Conservation (phyloP, 2,888 invertebrate genomes). For the Eupelmus urozonus region DNA sequence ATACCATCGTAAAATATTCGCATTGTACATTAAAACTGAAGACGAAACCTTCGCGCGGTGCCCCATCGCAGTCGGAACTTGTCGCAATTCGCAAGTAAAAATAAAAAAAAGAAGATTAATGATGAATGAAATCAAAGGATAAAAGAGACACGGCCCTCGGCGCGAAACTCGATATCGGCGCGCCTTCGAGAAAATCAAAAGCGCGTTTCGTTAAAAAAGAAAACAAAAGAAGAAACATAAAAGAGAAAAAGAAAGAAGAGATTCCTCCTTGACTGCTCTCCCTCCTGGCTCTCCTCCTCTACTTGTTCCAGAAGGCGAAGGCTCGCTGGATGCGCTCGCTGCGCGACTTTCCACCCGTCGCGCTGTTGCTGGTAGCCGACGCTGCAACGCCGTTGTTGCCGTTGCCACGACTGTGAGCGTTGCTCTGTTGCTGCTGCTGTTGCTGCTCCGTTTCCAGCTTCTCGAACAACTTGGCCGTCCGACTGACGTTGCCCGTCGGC, state of each 20-base stretch:
- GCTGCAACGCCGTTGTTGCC: slow-evolving; percentile 16
- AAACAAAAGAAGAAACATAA: slow-evolving; percentile 14
- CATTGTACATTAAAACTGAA: slow-evolving; percentile 19
- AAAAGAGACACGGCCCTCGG: slow-evolving; percentile 1
- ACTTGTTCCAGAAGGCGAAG: slow-evolving; percentile 78
- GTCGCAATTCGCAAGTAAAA: background rate
- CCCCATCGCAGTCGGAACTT: background rate
- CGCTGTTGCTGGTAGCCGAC: background rate
- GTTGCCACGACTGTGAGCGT: slow-evolving; percentile 1
- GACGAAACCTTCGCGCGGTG: background rate
- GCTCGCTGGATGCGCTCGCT: slow-evolving; percentile 76
- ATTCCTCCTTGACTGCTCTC: slow-evolving; percentile 11
- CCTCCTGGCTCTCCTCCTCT: background rate
- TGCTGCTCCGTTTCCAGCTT: slow-evolving; percentile 64
- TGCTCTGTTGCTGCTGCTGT: slow-evolving; percentile 27
- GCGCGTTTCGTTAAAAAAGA: background rate
- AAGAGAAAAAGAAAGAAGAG: slow-evolving; percentile 12
- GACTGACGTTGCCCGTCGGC: slow-evolving; percentile 74
- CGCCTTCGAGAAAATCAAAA: slow-evolving; percentile 20
- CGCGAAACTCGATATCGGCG: slow-evolving; percentile 8
- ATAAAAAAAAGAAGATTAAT: background rate
- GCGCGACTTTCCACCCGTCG: slow-evolving; percentile 63
- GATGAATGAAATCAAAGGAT: slow-evolving; percentile 11
- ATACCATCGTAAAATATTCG: slow-evolving; percentile 7
- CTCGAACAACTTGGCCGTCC: slow-evolving; percentile 74